Evolutionary conservation across 2,113 vertebrate species (phyloP).

Genomic region (Gallinago media): DNA sequence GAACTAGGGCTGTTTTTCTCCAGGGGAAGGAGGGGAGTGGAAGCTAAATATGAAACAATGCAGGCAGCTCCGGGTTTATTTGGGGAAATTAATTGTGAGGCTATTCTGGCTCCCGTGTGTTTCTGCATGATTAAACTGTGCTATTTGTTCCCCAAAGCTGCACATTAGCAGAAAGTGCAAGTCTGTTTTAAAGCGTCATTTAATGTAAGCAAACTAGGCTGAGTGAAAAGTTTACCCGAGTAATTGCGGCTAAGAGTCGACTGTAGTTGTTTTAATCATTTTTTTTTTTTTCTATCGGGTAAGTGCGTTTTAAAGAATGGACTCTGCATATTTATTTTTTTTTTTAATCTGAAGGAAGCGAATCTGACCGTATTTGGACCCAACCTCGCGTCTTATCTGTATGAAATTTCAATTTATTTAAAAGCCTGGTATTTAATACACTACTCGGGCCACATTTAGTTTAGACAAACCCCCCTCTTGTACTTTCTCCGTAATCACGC

Average conservation of each 20-base stretch:
- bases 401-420: constrained; percentile 80
- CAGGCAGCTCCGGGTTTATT: constrained; percentile 50
- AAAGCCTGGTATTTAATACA: constrained; percentile 73
- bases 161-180: constrained; percentile 26
- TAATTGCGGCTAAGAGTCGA: constrained; percentile 55
- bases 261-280: constrained; percentile 56
- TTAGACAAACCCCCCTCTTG: constrained; percentile 63
- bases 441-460: constrained; percentile 56
- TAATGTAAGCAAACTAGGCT: constrained; percentile 49
- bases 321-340: not conserved
- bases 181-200: constrained; percentile 49
- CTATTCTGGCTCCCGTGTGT: constrained; percentile 18
- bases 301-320: constrained; percentile 54
- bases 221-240: constrained; percentile 63
- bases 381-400: constrained; percentile 56
- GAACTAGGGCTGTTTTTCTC: constrained; percentile 32
- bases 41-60: constrained; percentile 66
- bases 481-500: constrained; percentile 73
- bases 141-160: constrained; percentile 48
- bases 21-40: constrained; percentile 43
- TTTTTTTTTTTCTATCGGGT: constrained; percentile 38
- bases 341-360: constrained; percentile 72
- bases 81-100: constrained; percentile 63
- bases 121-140: constrained; percentile 55
- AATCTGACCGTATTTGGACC: constrained; percentile 40